Evolutionary conservation across 2,113 vertebrate species (phyloP), one percentile per base, ranked within the genome.

Genomic region (Solenodon paradoxus): DNA sequence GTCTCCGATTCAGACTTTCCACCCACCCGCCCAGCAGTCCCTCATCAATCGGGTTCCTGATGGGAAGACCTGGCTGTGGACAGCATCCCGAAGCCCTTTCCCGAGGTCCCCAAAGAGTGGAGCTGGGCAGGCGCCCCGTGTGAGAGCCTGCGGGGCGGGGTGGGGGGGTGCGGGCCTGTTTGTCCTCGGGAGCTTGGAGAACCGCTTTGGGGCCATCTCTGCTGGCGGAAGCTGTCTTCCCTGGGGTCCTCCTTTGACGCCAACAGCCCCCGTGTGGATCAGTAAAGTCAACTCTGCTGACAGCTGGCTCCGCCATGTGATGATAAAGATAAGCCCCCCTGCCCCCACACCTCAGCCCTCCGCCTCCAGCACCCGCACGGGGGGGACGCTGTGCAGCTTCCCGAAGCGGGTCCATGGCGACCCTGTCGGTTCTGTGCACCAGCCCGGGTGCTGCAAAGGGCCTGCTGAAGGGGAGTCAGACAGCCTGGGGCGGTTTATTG

Each of bases 11-110:
- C 38, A 47, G 96, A 24, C 57, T 77, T 49, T 6, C 64, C 49
- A 3, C 59, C 5, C 7, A 38, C 20, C 53, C 53, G 2, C 45
- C 32, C 0, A 1, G 20, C 53, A n/a, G n/a, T 40, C 74, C 78
- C 53, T 71, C 11, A 5, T 7, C 9, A 32, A 15, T 20, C 2
- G 30, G 74, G 15, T 30, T 28, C 24, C 17, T 10, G n/a, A 30
- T 61, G 49, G 61, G 64, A 30, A 11, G 7, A 10, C 17, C 26
- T 0, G 5, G 28, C 69, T 59, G 35, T 11, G 49, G 42, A 20
- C 2, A 5, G n/a, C 0, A 8, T 42, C 4, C 1, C 6, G n/a
- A 9, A 22, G 24, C 20, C 0, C 9, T 35, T 35, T 15, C 32
- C 24, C 9, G 3, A 15, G 3, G 2, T 40, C 15, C 2, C 13